A percentile compares a stretch with the other conserved stretches of the same genome.
Evolutionary conservation across 2,113 vertebrate genomes (phyloP).

Genomic region (Hypomesus transpacificus): DNA sequence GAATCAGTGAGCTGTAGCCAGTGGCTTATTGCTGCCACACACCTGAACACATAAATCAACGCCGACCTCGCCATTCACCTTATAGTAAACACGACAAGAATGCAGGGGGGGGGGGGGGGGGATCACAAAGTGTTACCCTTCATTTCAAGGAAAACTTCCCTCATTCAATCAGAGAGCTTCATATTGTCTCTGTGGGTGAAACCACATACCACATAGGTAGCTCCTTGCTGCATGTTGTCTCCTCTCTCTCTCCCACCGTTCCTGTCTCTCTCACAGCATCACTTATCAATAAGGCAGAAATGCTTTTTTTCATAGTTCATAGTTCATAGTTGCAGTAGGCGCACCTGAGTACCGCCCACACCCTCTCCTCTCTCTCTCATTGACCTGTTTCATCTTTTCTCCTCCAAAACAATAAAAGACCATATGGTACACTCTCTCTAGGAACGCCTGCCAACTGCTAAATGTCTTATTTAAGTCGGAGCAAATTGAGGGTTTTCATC

Average conservation of each 20-base stretch:
- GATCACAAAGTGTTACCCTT: no score
- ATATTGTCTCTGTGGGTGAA: no score
- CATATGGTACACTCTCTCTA: slow-evolving; percentile 49
- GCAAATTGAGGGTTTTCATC: slow-evolving; percentile 66
- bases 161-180: no score
- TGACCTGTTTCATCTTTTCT: slow-evolving; percentile 25
- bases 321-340: slow-evolving; percentile 21
- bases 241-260: slow-evolving; percentile 6
- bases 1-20: background rate
- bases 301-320: no score
- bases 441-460: slow-evolving; percentile 61
- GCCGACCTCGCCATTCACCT: slow-evolving; percentile 9
- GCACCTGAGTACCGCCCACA: slow-evolving; percentile 18
- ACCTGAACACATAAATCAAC: slow-evolving; percentile 4
- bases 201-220: no score
- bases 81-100: background rate
- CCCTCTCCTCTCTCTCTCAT: slow-evolving; percentile 30
- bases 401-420: slow-evolving; percentile 22
- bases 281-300: background rate
- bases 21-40: slow-evolving; percentile 5
- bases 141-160: no score
- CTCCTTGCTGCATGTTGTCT: no score
- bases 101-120: no score
- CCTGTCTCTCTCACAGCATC: slow-evolving; percentile 1
- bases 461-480: slow-evolving; percentile 63